Evolutionary conservation across 2,797 vertebrate species (phyloP).

Genomic region (Lindbergichthys nudifrons): DNA sequence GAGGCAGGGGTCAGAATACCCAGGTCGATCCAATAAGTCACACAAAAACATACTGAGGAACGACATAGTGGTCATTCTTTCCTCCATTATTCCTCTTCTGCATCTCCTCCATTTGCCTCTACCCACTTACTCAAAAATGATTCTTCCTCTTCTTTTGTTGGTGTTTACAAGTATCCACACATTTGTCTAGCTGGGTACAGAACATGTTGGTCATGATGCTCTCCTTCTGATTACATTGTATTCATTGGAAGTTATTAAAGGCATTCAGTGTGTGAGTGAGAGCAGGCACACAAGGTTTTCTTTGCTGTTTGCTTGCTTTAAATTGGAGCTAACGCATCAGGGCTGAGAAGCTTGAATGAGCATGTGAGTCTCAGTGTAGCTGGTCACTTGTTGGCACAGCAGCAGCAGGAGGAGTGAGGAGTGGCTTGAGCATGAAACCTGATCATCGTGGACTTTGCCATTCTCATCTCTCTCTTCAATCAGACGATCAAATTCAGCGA

Average conservation of each 20-base stretch:
- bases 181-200: slow-evolving; percentile 9
- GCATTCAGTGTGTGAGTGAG: slow-evolving; percentile 37
- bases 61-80: not conserved
- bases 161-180: not conserved
- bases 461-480: slow-evolving; percentile 65
- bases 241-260: slow-evolving; percentile 59
- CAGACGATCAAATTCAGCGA: slow-evolving; percentile 66
- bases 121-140: slow-evolving; percentile 1
- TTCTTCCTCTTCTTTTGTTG: not conserved
- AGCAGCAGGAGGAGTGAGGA: slow-evolving; percentile 2
- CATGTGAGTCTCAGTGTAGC: slow-evolving; percentile 13
- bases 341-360: slow-evolving; percentile 1
- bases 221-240: slow-evolving; percentile 34
- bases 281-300: slow-evolving; percentile 40
- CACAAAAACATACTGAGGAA: not conserved
- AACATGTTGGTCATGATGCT: slow-evolving; percentile 12
- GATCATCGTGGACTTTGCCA: slow-evolving; percentile 69
- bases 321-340: slow-evolving; percentile 36
- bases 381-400: slow-evolving; percentile 36
- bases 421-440: slow-evolving; percentile 51
- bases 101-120: not conserved
- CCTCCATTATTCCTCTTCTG: not conserved
- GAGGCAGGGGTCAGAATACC: slow-evolving; percentile 24
- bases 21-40: not conserved
- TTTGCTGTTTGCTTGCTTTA: slow-evolving; percentile 42